Evolutionary conservation across 2,113 vertebrate genomes (phyloP), one percentile per base, ranked within the genome.

Genomic region (Chrysemys picta): DNA sequence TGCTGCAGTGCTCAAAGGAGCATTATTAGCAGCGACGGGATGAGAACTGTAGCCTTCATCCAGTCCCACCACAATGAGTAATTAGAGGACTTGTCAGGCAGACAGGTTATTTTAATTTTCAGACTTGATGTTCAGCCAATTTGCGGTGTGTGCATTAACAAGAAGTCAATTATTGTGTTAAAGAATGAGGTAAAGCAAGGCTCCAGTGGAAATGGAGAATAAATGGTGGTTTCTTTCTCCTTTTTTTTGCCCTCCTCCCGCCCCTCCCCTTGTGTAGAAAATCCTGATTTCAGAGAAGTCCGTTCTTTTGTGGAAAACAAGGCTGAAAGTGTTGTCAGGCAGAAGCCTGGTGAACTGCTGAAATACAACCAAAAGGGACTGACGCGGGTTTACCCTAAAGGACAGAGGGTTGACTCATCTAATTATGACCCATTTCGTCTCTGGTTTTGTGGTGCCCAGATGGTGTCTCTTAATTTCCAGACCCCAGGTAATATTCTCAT

Each of bases 391-490:
- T 99, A 99, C 94, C 99, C 99, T 1, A 99, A 99, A 96, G 99
- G 99, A 25, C 99, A 99, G 95, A 98, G 99, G 2, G 98, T 99
- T 0, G 99, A 99, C 97, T 99, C 99, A 6, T 99, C 99, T 57
- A 99, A 99, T 98, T 99, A 99, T 0, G 99, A 99, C 94, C 99
- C 99, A 1, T 99, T 99, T 97, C 98, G 99, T 7, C 98, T 99
- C 87, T 99, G 99, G 99, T 98, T 99, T 7, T 98, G 98, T 2
- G 99, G 99, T 24, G 98, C 99, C 49, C 99, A 99, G 97, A 99
- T 99, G 99, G 99, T 99, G 94, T 99, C 99, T 5, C 99, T 99
- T 85, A 99, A 99, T 97, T 99, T 98, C 97, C 99, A 99, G 98
- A 99, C 99, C 2, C 98, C 99, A 98, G 99, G 99, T 99, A 97